Evolutionary conservation across 2,113 vertebrate genomes (phyloP).

Genomic region (Lipotes vexillifer): DNA sequence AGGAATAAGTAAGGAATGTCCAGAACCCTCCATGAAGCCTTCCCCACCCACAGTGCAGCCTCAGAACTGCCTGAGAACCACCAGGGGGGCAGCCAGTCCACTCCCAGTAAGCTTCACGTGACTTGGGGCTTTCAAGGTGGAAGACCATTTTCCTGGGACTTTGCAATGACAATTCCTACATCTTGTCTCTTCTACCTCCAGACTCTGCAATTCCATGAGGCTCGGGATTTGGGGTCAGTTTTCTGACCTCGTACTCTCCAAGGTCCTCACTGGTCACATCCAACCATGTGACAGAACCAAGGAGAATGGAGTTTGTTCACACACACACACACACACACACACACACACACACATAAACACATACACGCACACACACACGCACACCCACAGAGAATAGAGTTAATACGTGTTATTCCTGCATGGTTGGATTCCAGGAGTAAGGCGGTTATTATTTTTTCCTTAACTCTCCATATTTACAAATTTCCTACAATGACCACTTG

Average conservation of each 20-base stretch:
- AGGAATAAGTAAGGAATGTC: not conserved
- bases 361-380: not conserved
- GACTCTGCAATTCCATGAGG: not conserved
- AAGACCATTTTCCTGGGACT: not conserved
- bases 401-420: not conserved
- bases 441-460: not conserved
- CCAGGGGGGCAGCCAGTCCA: fast-evolving
- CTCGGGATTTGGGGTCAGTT: not conserved
- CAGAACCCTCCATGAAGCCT: not conserved
- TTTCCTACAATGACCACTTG: not conserved
- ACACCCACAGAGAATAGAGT: not conserved
- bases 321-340: not conserved
- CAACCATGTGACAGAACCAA: not conserved
- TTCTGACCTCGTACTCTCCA: not conserved
- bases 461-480: not conserved
- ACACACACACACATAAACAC: not conserved
- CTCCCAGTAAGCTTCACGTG: fast-evolving
- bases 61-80: not conserved
- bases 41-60: not conserved
- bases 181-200: not conserved
- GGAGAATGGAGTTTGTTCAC: not conserved
- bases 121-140: not conserved
- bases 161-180: not conserved
- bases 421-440: not conserved
- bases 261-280: not conserved